Conservation (phyloP, 1,140 invertebrate genomes). For the Drosophila orena region DNA sequence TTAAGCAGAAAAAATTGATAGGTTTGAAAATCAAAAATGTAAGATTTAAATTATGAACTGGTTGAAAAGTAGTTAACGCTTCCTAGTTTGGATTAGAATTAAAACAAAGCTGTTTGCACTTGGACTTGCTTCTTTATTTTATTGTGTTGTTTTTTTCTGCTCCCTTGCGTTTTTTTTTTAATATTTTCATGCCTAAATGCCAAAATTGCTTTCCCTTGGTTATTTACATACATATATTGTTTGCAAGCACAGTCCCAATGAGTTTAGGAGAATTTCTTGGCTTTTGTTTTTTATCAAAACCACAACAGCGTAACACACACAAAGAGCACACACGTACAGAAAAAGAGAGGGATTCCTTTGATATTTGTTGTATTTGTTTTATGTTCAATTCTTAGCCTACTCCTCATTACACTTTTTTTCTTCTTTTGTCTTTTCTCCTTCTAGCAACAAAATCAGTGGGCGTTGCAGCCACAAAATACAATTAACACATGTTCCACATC, state of each 20-base stretch:
- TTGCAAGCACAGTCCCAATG: constrained; percentile 66
- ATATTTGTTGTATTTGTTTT: constrained; percentile 4
- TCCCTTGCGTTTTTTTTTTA: constrained; percentile 36
- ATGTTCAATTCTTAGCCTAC: constrained; percentile 11
- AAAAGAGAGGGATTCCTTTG: constrained; percentile 11
- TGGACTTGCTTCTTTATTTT: constrained; percentile 44
- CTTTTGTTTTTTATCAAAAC: constrained; percentile 28
- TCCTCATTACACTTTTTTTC: constrained; percentile 19
- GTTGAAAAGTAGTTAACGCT: too few species aligned
- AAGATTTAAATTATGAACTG: too few species aligned
- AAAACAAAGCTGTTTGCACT: constrained; percentile 28
- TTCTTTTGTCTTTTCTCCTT: constrained; percentile 5
- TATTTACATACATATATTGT: constrained; percentile 1
- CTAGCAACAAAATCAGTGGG: constrained; percentile 47
- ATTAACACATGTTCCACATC: constrained; percentile 11
- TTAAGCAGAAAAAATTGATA: too few species aligned
- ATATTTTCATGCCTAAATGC: constrained; percentile 54
- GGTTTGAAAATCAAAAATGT: too few species aligned
- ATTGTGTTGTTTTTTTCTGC: constrained; percentile 23
- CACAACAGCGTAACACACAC: constrained; percentile 41
- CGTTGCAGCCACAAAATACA: constrained; percentile 41
- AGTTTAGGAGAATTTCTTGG: constrained; percentile 56
- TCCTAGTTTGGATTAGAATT: neutral
- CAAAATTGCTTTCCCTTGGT: constrained; percentile 46
- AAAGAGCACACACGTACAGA: neutral